Conservation (phyloP, 2,888 invertebrate genomes). For the Andrena camellia region DNA sequence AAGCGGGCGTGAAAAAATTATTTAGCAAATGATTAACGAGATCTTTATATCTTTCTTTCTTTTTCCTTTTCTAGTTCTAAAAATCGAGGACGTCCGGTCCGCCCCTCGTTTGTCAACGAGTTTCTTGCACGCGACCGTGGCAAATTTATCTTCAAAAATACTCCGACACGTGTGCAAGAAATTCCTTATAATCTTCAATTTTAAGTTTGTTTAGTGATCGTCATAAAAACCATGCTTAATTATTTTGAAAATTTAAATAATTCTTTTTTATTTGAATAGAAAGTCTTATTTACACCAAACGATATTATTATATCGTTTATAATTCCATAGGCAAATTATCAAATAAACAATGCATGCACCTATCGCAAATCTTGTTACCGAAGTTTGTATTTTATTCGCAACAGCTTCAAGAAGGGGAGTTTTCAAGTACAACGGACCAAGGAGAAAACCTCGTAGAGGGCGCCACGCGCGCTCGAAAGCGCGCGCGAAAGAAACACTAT, state of each 20-base stretch:
- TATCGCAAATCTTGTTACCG: no score
- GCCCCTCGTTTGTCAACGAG: not conserved
- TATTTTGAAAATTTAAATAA: no score
- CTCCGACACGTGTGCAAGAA: no score
- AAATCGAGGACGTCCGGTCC: not conserved
- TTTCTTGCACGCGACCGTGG: not conserved
- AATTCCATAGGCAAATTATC: no score
- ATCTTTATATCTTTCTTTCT: conserved; percentile 7
- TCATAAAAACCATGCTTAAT: no score
- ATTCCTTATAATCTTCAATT: no score
- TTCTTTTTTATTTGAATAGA: no score
- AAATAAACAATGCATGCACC: no score
- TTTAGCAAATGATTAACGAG: conserved; percentile 47
- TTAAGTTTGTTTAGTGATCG: no score
- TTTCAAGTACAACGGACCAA: not conserved
- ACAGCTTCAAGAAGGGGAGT: not conserved
- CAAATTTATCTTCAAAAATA: not conserved
- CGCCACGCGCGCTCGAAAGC: conserved; percentile 1
- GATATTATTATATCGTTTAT: no score
- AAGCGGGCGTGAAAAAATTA: conserved; percentile 44
- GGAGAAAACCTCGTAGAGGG: not conserved
- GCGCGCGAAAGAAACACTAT: conserved; percentile 10
- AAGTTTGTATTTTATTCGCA: no score
- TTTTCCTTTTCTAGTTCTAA: conserved; percentile 23
- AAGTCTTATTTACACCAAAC: no score